Percentiles rank a stretch among this genome's conserved stretches.
phyloP scores from a whole-genome alignment of 2,113 vertebrate species.

The Xenus cinereus region DNA sequence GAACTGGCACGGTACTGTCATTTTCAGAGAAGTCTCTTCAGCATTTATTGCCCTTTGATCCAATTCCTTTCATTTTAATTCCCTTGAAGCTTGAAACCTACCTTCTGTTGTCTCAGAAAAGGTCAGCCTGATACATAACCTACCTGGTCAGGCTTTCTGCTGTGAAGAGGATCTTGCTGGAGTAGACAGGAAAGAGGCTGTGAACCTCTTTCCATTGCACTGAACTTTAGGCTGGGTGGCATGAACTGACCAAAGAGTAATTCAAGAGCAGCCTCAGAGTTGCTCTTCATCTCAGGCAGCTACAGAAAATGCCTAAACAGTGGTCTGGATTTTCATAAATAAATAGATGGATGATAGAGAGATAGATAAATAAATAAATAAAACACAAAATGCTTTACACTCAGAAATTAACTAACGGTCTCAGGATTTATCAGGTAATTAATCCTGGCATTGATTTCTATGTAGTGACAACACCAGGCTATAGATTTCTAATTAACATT shows the following conservation, averaged over 20 bases:
- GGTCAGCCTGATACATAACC: not conserved
- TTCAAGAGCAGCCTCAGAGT: not conserved
- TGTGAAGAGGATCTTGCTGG: accelerated
- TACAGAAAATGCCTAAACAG: not conserved
- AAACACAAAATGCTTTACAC: not conserved
- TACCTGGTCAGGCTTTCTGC: not conserved
- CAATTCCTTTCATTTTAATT: not conserved
- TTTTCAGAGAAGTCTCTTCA: not conserved
- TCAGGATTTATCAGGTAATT: not conserved
- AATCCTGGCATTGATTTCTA: not conserved
- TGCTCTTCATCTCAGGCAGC: not conserved
- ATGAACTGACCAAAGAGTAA: not conserved
- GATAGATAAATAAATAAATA: not conserved
- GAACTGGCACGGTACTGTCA: not conserved
- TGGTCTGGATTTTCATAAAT: not conserved
- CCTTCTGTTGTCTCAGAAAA: not conserved
- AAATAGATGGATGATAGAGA: not conserved
- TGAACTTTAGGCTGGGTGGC: not conserved
- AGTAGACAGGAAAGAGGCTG: not conserved
- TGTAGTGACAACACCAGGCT: not conserved
- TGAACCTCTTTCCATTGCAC: not conserved
- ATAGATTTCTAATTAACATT: not conserved
- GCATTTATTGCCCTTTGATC: not conserved
- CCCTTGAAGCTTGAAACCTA: not conserved
- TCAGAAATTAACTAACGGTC: not conserved